phyloP scores from a whole-genome alignment of 2,113 vertebrate genomes.

The Psephotus haematonotus region DNA sequence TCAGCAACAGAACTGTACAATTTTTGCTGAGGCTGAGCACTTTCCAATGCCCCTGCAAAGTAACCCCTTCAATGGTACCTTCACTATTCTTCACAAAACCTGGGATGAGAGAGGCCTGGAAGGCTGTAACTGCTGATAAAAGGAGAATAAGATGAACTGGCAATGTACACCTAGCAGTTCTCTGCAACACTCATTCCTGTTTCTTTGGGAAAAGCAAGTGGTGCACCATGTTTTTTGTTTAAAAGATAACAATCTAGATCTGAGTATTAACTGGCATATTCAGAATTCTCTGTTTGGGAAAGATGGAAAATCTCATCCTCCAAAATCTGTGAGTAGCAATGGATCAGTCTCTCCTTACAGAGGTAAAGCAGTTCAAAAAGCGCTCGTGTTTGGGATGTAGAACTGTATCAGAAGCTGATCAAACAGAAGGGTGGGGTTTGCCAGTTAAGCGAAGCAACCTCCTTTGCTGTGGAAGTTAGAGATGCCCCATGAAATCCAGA shows the following conservation, averaged over 20 bases:
- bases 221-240: not conserved
- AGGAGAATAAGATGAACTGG: not conserved
- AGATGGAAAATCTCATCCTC: not conserved
- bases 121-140: not conserved
- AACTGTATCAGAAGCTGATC: not conserved
- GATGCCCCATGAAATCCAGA: not conserved
- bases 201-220: not conserved
- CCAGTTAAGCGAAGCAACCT: not conserved
- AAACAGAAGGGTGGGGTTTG: not conserved
- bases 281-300: not conserved
- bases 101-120: not conserved
- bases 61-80: not conserved
- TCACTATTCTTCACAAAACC: not conserved
- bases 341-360: not conserved
- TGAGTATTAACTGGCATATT: not conserved
- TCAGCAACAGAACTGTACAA: not conserved
- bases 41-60: not conserved
- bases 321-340: not conserved
- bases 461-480: rapidly evolving
- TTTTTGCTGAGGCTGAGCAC: not conserved
- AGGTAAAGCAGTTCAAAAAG: not conserved
- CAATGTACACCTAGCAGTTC: not conserved
- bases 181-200: not conserved
- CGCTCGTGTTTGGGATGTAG: not conserved
- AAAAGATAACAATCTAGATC: not conserved